A percentile compares a stretch with the other conserved stretches of the same genome.
Evolutionary conservation across 2,888 invertebrate species (phyloP).

Genomic region (Cantharis nigra): DNA sequence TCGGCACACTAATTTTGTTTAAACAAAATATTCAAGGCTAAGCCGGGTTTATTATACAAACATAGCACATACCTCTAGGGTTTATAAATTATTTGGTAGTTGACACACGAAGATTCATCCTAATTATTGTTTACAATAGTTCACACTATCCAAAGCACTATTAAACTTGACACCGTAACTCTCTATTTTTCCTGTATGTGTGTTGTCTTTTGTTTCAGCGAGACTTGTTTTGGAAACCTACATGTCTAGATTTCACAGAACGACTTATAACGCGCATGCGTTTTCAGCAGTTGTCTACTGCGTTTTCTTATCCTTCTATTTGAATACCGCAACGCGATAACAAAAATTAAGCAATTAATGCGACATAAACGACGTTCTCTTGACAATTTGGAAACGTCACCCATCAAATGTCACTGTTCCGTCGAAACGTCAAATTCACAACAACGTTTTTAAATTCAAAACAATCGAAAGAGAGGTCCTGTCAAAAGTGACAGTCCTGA

Average conservation of each 20-base stretch:
- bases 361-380: not conserved
- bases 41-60: constrained; percentile 38
- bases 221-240: constrained; percentile 54
- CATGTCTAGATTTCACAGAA: constrained; percentile 46
- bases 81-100: constrained; percentile 14
- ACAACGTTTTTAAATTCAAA: not conserved
- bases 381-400: not conserved
- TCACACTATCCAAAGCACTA: constrained; percentile 22
- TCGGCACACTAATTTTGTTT: constrained; percentile 40
- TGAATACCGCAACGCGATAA: not conserved
- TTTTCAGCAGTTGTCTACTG: constrained; percentile 23
- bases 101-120: constrained; percentile 30
- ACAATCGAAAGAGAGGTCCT: not conserved
- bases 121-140: constrained; percentile 20
- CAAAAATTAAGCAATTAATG: not conserved
- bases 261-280: constrained; percentile 40
- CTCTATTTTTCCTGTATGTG: constrained; percentile 23
- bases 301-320: constrained; percentile 5
- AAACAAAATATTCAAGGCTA: constrained; percentile 44
- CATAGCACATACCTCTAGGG: constrained; percentile 27
- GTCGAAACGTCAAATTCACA: not conserved
- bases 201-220: constrained; percentile 40
- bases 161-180: constrained; percentile 31
- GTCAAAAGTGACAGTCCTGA: not conserved
- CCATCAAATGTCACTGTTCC: not conserved